phyloP scores from a whole-genome alignment of 64 coral and sea anemone species.

The Hydrozoanthus tunicans region DNA sequence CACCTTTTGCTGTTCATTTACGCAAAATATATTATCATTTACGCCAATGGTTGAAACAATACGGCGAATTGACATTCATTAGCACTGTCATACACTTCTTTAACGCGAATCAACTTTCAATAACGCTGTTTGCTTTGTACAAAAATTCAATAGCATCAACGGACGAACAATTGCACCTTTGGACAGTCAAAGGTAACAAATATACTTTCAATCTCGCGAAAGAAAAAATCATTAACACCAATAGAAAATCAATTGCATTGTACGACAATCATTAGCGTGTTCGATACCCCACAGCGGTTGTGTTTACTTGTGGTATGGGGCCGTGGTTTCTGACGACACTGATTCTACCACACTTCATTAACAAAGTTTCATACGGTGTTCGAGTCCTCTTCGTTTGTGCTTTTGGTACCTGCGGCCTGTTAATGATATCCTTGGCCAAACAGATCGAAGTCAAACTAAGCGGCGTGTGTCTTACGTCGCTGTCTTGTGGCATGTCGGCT shows the following conservation, averaged over 20 bases:
- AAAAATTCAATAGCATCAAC: too few relatives aligned
- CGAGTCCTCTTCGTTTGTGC: background rate
- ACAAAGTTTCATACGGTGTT: background rate
- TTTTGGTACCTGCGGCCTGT: background rate
- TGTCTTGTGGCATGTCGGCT: conserved; percentile 5
- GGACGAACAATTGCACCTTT: too few relatives aligned
- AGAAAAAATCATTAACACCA: too few relatives aligned
- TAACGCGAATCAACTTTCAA: too few relatives aligned
- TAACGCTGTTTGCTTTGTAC: too few relatives aligned
- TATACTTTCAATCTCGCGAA: background rate
- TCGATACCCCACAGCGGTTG: background rate
- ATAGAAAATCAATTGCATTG: too few relatives aligned
- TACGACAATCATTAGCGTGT: background rate
- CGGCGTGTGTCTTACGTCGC: conserved; percentile 18
- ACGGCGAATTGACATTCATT: too few relatives aligned
- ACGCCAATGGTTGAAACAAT: too few relatives aligned
- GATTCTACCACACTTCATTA: conserved; percentile 13
- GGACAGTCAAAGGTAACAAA: too few relatives aligned
- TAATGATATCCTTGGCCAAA: conserved; percentile 8
- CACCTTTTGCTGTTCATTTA: too few relatives aligned
- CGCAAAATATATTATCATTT: too few relatives aligned
- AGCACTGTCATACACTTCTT: too few relatives aligned
- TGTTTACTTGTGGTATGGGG: conserved; percentile 29
- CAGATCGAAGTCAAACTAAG: conserved; percentile 4
- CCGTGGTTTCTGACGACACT: conserved; percentile 24